These are phyloP conservation scores for Todiramphus saurophagus DNA, from an alignment of 2,113 vertebrate species.

Conservation along the genomic window DNA sequence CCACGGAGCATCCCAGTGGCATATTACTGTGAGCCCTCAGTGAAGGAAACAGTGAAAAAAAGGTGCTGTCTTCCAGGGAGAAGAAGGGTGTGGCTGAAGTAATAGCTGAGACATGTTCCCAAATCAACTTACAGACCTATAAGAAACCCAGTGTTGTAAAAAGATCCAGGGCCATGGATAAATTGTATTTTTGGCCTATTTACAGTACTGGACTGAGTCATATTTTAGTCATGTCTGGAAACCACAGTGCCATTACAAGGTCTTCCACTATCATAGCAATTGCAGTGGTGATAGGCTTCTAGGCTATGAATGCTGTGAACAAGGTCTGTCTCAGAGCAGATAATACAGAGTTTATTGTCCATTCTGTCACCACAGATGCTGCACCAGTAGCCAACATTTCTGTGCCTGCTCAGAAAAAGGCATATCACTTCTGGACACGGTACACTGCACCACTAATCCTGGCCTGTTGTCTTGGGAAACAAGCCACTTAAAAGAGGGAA, in stretches of 20 bases:
- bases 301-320: not conserved
- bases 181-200: slow-evolving; percentile 20
- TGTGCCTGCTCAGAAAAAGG: not conserved
- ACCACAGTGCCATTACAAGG: not conserved
- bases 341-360: not conserved
- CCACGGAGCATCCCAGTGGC: not conserved
- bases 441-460: not conserved
- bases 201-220: slow-evolving; percentile 16
- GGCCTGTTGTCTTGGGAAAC: not conserved
- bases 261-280: not conserved
- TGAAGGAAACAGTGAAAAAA: not conserved
- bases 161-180: not conserved
- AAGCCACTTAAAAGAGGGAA: not conserved
- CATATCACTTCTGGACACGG: not conserved
- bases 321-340: not conserved
- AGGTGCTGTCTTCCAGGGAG: not conserved
- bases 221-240: slow-evolving; percentile 49
- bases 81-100: not conserved
- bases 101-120: not conserved
- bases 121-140: not conserved
- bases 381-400: not conserved
- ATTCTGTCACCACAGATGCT: not conserved
- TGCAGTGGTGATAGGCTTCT: not conserved
- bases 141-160: not conserved
- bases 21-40: not conserved